A percentile compares a stretch with the other conserved stretches of the same genome.
phyloP scores from a whole-genome alignment of 2,113 vertebrate species.

The Nanger granti region DNA sequence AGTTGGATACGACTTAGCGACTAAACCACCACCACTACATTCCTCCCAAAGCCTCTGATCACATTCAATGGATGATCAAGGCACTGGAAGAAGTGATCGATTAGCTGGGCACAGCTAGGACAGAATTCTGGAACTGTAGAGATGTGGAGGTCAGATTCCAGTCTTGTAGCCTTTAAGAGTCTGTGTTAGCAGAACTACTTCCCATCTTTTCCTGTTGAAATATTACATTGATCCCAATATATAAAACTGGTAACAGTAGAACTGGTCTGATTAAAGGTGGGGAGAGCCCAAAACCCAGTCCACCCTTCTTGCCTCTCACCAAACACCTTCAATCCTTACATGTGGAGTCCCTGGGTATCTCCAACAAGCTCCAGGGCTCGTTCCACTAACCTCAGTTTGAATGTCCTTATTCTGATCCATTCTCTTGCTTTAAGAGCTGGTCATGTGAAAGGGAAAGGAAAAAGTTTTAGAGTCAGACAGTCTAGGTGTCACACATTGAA shows the following conservation, averaged over 20 bases:
- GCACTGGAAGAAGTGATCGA: conserved; percentile 4
- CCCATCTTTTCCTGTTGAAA: conserved; percentile 1
- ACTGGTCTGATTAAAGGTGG: neutral
- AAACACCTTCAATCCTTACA: neutral
- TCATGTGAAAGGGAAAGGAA: neutral
- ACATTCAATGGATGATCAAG: neutral
- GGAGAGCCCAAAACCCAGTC: neutral
- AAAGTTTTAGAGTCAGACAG: neutral
- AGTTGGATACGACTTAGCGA: neutral
- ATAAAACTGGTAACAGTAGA: neutral
- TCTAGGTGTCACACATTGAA: neutral
- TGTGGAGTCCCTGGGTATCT: neutral
- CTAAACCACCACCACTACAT: neutral
- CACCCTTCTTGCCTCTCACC: neutral
- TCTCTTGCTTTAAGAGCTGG: neutral
- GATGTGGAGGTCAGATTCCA: neutral
- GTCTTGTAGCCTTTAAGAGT: neutral
- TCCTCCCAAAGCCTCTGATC: neutral
- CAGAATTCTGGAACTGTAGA: neutral
- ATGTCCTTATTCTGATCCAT: neutral
- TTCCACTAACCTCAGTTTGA: neutral
- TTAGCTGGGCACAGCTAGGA: neutral
- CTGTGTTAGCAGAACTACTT: neutral
- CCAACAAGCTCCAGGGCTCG: neutral
- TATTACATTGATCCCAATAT: neutral